These are phyloP conservation scores for Harpalus rubripes DNA, from an alignment of 2,888 invertebrate species.

Conservation along the genomic window DNA sequence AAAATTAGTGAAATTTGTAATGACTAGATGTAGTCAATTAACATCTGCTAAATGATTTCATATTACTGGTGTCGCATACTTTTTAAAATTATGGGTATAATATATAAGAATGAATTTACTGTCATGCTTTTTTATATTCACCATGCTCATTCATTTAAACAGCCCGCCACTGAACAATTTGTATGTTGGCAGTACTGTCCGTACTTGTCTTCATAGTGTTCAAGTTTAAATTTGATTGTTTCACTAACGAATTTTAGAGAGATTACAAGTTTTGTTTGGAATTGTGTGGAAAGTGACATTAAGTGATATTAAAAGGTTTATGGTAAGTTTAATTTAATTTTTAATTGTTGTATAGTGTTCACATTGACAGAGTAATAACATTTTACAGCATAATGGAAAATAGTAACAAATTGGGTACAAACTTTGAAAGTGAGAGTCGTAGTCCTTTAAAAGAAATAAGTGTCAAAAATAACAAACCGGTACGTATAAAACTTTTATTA, in stretches of 20 bases:
- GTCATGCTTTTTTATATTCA: not conserved
- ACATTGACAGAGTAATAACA: not conserved
- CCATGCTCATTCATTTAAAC: not conserved
- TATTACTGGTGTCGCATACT: too few relatives aligned
- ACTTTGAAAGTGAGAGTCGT: constrained; percentile 28
- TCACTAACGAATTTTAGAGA: not conserved
- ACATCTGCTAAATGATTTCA: too few relatives aligned
- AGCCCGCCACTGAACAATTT: not conserved
- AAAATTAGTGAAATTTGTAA: too few relatives aligned
- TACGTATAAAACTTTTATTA: constrained; percentile 32
- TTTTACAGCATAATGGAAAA: constrained; percentile 1
- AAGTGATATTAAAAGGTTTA: not conserved
- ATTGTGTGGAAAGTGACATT: not conserved
- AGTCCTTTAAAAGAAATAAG: constrained; percentile 55
- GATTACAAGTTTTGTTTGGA: not conserved
- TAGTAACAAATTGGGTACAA: constrained; percentile 4
- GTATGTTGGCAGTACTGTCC: not conserved
- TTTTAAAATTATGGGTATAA: too few relatives aligned
- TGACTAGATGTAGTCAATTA: too few relatives aligned
- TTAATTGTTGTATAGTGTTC: not conserved
- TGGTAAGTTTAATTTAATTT: not conserved
- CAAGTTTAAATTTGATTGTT: not conserved
- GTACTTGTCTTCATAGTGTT: not conserved
- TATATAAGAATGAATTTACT: too few relatives aligned
- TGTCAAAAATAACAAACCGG: constrained; percentile 52